Percentiles rank a stretch among this genome's conserved stretches.
Conservation (phyloP, 2,888 invertebrate species). For the Ctena decussata region DNA sequence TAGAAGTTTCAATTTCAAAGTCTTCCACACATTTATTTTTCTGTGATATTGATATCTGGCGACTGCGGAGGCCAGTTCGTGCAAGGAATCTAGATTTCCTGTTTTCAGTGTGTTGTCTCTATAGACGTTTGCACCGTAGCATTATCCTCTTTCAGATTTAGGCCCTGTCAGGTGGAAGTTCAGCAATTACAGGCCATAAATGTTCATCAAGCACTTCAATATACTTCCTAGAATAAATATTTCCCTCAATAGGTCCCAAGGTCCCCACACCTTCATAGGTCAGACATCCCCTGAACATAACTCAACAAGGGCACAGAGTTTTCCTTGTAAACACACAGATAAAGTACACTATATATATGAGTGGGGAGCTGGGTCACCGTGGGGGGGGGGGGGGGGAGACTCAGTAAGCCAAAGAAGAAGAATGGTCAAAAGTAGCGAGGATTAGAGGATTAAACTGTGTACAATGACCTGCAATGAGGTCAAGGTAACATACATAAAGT, state of each 20-base stretch:
- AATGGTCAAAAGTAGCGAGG: too few species aligned
- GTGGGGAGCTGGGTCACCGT: too few species aligned
- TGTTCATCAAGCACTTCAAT: constrained; percentile 15
- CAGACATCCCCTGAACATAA: constrained; percentile 18
- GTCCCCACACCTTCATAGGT: constrained; percentile 13
- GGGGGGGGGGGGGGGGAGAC: too few species aligned
- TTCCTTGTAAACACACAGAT: too few species aligned
- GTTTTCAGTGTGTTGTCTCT: constrained; percentile 12
- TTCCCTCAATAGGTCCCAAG: constrained; percentile 1
- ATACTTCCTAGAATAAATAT: background rate
- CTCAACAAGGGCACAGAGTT: background rate
- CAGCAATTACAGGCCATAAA: constrained; percentile 9
- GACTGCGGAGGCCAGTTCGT: constrained; percentile 20
- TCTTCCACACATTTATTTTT: constrained; percentile 19
- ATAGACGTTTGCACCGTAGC: constrained; percentile 8
- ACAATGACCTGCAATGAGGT: too few species aligned
- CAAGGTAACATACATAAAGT: too few species aligned
- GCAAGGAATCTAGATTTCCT: background rate
- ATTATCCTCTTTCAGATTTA: constrained; percentile 22
- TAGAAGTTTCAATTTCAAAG: constrained; percentile 3
- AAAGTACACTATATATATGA: too few species aligned
- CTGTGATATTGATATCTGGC: constrained; percentile 15
- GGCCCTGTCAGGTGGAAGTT: constrained; percentile 9
- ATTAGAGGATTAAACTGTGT: too few species aligned
- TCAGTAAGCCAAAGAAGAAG: too few species aligned